Base-by-base conservation (phyloP, 92 coral and sea anemone genomes). In the Actinernus sp. region DNA sequence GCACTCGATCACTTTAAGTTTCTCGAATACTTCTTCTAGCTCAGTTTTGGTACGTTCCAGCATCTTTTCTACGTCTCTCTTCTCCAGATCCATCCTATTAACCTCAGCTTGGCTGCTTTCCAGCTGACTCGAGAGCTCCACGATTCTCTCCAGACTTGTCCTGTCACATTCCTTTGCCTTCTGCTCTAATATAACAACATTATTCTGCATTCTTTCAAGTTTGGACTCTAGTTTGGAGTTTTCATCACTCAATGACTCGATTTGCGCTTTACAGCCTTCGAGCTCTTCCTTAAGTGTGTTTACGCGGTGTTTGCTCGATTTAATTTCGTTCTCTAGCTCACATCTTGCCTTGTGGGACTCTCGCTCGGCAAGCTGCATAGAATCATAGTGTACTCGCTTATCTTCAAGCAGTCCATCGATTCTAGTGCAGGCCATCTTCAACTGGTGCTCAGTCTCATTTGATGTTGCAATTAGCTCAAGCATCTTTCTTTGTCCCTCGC, bases 11-110 rank as follows among this genome's bases (percentile, higher is more conserved):
- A 61, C 26, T 16, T 65, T 60, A 31, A 75, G n/a, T 56, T 71
- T 73, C 55, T 71, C 86, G 19, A 58, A 57, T 10, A 79, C 71
- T n/a, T 53, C 28, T 28, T 57, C 62, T 31, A 88, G 54, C 17
- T 71, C 76, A 33, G 76, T 57, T 45, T 88, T 84, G 4, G 82
- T 39, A 30, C 66, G 90, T 39, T 48, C 51, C 38, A 92, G 44
- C 56, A 69, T 73, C 22, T 57, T 62, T 49, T 82, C 84, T 18
- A 84, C 17, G 40, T 74, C 79, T 1, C 26, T 38, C 63, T 92
- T 92, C 39, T 74, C 92, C 2, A 20, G 3, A 6, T 49, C 71
- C 26, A 56, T 31, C 19, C 51, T 52, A 3, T 41, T 67, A 7
- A 76, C 39, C 37, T 64, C 51, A 18, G 86, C 73, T 21, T 64